These are phyloP conservation scores for Poeciliopsis occidentalis DNA, from an alignment of 2,113 vertebrate species.

Conservation along the genomic window DNA sequence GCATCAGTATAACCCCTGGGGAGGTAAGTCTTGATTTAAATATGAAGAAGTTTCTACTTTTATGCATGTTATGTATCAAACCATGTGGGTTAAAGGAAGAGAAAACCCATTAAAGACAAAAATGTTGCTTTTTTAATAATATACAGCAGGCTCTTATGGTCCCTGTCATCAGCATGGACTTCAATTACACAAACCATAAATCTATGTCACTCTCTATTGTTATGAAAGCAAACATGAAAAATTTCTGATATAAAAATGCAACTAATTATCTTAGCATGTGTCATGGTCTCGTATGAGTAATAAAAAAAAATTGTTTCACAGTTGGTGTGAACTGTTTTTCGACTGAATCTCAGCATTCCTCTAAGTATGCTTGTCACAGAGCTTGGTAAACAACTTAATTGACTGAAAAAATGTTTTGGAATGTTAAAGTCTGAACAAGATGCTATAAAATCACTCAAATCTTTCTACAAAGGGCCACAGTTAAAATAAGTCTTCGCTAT, in stretches of 20 bases:
- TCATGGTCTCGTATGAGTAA: neutral
- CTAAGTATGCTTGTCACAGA: neutral
- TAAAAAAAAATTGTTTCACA: neutral
- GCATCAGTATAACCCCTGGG: no score
- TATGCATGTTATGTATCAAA: neutral
- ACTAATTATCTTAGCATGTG: no score
- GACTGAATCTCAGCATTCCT: neutral
- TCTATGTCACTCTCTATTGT: no score
- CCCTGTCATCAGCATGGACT: no score
- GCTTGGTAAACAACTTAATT: no score
- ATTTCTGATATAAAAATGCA: no score
- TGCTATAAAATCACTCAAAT: no score
- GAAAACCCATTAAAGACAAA: neutral
- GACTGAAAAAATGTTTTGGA: neutral
- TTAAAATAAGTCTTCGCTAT: neutral
- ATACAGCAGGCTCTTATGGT: no score
- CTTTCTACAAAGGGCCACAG: no score
- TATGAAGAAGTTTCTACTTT: neutral
- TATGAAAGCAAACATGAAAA: no score
- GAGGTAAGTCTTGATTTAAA: neutral
- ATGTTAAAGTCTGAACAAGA: no score
- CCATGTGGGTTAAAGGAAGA: neutral
- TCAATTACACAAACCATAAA: no score
- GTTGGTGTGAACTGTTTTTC: neutral
- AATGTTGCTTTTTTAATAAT: neutral